phyloP scores from a whole-genome alignment of 2,888 invertebrate genomes.

The Acheta domesticus region DNA sequence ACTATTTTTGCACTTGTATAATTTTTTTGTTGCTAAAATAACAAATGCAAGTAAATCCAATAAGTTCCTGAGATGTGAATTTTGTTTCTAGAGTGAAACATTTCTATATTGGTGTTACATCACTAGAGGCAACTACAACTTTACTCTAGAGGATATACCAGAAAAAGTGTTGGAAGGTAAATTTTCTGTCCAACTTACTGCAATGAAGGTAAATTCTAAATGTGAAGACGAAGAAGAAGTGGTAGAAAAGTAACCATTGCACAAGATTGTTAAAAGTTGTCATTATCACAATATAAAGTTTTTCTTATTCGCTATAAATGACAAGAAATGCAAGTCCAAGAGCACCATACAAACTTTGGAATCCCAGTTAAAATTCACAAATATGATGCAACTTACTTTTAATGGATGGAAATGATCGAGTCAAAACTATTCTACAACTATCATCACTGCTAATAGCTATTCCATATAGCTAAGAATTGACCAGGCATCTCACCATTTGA shows the following conservation, averaged over 20 bases:
- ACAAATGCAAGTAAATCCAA: conserved; percentile 1
- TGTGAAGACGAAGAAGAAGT: conserved; percentile 18
- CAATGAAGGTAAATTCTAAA: neutral
- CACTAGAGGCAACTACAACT: neutral
- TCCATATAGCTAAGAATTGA: conserved; percentile 7
- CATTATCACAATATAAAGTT: conserved; percentile 18
- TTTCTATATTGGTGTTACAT: conserved; percentile 18
- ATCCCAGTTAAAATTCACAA: conserved; percentile 4
- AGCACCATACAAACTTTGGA: conserved; percentile 7
- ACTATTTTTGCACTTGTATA: neutral
- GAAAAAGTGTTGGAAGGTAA: neutral
- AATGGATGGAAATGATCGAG: neutral
- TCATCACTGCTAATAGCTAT: neutral
- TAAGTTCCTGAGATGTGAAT: conserved; percentile 18
- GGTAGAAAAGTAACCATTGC: conserved; percentile 18
- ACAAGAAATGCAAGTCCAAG: conserved; percentile 18
- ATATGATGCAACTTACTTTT: neutral
- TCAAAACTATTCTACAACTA: neutral
- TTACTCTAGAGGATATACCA: neutral
- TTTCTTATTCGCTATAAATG: neutral
- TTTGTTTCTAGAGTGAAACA: neutral
- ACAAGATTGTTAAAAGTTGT: conserved; percentile 2
- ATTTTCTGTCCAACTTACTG: neutral
- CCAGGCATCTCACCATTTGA: neutral
- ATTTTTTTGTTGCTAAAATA: neutral